A percentile compares a stretch with the other conserved stretches of the same genome.
These are phyloP conservation scores for Timema podura DNA, from an alignment of 2,888 invertebrate species.

Conservation along the genomic window DNA sequence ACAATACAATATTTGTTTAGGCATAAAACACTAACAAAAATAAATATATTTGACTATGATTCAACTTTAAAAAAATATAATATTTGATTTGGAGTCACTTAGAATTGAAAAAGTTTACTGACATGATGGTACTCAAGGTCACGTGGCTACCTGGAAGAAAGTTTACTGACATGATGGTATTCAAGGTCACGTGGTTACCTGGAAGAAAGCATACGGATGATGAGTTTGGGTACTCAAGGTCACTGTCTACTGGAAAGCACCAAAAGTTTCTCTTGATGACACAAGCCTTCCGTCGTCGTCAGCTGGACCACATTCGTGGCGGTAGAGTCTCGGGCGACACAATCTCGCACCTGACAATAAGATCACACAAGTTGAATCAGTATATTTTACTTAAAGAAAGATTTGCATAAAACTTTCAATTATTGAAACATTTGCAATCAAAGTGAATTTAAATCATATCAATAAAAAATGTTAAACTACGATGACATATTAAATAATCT, in stretches of 20 bases:
- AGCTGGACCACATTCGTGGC: slow-evolving; percentile 62
- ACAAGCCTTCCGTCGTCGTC: slow-evolving; percentile 65
- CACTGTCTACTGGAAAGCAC: slow-evolving; percentile 80
- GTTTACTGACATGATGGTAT: neutral
- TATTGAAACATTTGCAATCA: too few species aligned
- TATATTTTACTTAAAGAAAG: neutral
- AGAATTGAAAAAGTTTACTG: neutral
- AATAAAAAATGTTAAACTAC: too few species aligned
- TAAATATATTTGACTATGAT: too few species aligned
- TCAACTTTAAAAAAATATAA: too few species aligned
- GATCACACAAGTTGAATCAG: neutral
- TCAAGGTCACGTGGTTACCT: slow-evolving; percentile 31
- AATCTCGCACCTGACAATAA: slow-evolving; percentile 59
- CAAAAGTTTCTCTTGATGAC: slow-evolving; percentile 78
- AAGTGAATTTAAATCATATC: too few species aligned
- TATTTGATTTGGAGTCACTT: too few species aligned
- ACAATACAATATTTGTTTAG: too few species aligned
- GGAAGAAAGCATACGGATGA: slow-evolving; percentile 74
- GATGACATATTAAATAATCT: too few species aligned
- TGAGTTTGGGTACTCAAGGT: slow-evolving; percentile 64
- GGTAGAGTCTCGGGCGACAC: slow-evolving; percentile 67
- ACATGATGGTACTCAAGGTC: neutral
- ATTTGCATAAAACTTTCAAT: too few species aligned
- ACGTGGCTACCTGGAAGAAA: neutral
- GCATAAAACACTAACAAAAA: too few species aligned